Evolutionary conservation across 2,113 vertebrate species (phyloP).

Genomic region (Raja brachyura): DNA sequence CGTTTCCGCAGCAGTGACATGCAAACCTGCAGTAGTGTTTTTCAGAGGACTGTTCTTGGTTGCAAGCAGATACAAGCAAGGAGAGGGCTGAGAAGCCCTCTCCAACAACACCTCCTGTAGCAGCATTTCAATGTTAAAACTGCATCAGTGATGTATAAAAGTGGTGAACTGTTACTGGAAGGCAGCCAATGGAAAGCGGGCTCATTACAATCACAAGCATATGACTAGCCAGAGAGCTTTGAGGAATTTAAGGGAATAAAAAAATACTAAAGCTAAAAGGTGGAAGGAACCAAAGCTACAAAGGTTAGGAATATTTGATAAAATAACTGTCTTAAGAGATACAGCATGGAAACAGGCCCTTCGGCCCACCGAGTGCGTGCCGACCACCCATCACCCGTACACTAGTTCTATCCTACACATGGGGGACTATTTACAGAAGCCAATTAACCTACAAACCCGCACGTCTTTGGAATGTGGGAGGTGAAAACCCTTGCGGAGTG

Average conservation of each 20-base stretch:
- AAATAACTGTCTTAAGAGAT: not conserved
- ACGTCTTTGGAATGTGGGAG: too few relatives aligned
- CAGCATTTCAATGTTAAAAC: not conserved
- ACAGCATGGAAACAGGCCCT: too few relatives aligned
- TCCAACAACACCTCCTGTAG: not conserved
- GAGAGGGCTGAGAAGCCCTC: not conserved
- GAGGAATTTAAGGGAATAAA: not conserved
- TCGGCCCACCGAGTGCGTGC: too few relatives aligned
- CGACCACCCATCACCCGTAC: too few relatives aligned
- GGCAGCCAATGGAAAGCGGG: conserved; percentile 11
- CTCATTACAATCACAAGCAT: not conserved
- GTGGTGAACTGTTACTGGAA: not conserved
- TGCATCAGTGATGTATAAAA: not conserved
- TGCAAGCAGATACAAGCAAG: not conserved
- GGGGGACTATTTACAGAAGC: too few relatives aligned
- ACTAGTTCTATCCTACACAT: too few relatives aligned
- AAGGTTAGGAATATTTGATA: not conserved
- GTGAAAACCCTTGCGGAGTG: too few relatives aligned
- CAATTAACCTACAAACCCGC: too few relatives aligned
- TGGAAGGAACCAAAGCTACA: too few relatives aligned
- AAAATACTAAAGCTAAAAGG: not conserved
- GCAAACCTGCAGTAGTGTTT: not conserved
- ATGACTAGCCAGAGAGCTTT: not conserved
- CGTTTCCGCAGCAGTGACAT: not conserved
- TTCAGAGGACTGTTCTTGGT: not conserved